Evolutionary conservation across 2,797 vertebrate species (phyloP), one percentile per base, ranked within the genome.

Genomic region (Spheniscus humboldti): DNA sequence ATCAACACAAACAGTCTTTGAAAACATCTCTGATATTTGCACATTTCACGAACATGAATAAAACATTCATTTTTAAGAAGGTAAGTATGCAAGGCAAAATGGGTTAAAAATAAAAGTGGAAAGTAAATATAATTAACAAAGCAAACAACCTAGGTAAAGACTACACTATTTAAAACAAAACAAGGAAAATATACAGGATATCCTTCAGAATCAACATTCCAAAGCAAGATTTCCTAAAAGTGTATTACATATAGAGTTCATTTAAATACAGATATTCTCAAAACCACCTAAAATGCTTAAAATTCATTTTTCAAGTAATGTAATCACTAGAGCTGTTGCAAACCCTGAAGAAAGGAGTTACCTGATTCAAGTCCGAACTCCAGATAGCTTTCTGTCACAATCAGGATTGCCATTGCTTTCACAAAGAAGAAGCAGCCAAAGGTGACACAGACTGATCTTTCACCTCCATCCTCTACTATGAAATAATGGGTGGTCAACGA

Each of bases 401-500:
- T 99, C 95, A 99, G 99, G 93, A 99, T 99, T 90, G 98, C 99
- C 99, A 99, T 99, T 96, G 99, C 99, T 99, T 99, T 99, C 94
- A 99, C 99, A 91, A 99, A 99, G 97, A 99, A 99, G 97, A 99
- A 99, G 97, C 98, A 99, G 83, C 98, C 99, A 97, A 99, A 99
- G 28, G 99, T 99, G 90, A 99, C 99, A 96, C 99, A 99, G 92
- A 99, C 98, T 28, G 99, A 99, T 90, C 98, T 98, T 97, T 99
- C 99, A 35, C 99, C 99, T 63, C 99, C 99, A 95, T 99, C 99
- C 97, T 99, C 99, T 94, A 99, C 98, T 98, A 98, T 99, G 97
- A 99, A 99, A 97, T 99, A 99, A 97, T 50, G 48, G 48, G 48
- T 50, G 48, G 48, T 50, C 48, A 50, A 50, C 6, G 13, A 50